These are phyloP conservation scores for Cyanoliseus patagonus DNA, from an alignment of 2,113 vertebrate genomes.

Conservation along the genomic window DNA sequence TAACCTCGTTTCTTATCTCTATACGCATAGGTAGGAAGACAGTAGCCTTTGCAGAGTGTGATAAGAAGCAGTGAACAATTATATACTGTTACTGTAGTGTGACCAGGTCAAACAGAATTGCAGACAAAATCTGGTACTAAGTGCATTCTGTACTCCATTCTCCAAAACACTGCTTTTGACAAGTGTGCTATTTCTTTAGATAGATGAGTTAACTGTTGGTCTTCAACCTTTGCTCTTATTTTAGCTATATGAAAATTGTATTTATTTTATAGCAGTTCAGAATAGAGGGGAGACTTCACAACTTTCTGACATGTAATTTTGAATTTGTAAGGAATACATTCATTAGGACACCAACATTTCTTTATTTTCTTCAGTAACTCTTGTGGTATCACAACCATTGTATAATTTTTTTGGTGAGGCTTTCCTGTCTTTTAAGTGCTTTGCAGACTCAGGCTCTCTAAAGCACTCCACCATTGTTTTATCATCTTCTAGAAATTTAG, in stretches of 20 bases:
- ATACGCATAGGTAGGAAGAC: background rate
- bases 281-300: background rate
- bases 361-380: background rate
- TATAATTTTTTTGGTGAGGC: background rate
- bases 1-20: background rate
- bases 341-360: background rate
- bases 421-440: background rate
- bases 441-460: background rate
- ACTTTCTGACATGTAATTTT: background rate
- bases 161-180: background rate
- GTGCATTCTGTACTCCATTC: accelerated
- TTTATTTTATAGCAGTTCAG: background rate
- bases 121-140: background rate
- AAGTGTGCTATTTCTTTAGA: background rate
- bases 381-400: background rate
- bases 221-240: background rate
- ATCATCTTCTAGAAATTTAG: background rate
- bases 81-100: background rate
- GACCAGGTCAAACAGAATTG: background rate
- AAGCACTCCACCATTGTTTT: background rate
- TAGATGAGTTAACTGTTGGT: background rate
- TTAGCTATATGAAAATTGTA: background rate
- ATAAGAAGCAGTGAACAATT: background rate
- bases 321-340: background rate
- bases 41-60: background rate